Conservation (phyloP, 2,797 vertebrate species). For the Chloroceryle amazona region DNA sequence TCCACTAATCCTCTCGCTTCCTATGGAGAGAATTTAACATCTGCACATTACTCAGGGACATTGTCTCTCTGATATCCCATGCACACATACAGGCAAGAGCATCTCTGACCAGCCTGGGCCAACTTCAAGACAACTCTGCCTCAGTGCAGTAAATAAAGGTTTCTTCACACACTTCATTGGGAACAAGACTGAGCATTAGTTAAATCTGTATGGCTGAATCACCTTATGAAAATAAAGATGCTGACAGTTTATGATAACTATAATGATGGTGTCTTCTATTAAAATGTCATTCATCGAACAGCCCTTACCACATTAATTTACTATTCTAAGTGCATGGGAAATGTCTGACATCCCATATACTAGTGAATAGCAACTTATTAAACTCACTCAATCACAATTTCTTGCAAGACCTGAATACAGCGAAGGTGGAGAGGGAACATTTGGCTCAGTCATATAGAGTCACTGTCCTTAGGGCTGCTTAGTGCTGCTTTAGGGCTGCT, state of each 20-base stretch:
- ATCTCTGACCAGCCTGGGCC: neutral
- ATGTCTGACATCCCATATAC: neutral
- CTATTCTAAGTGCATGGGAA: neutral
- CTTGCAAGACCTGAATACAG: fast-evolving
- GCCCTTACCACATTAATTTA: neutral
- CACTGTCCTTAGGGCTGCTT: neutral
- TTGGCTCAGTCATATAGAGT: neutral
- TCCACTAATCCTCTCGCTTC: neutral
- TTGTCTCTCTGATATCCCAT: neutral
- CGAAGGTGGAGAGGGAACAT: neutral
- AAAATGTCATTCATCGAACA: neutral
- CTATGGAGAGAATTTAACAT: neutral
- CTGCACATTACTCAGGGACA: neutral
- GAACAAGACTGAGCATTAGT: neutral
- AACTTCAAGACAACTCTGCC: neutral
- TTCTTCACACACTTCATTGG: neutral
- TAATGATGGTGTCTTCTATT: neutral
- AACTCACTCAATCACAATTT: neutral
- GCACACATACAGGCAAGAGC: fast-evolving
- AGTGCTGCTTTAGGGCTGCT: neutral
- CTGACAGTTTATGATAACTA: neutral
- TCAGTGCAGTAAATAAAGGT: neutral
- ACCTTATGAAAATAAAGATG: neutral
- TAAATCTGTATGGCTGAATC: neutral
- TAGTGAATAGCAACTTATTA: neutral